Base-by-base conservation (phyloP, 2,888 invertebrate genomes). In the Celastrina argiolus region DNA sequence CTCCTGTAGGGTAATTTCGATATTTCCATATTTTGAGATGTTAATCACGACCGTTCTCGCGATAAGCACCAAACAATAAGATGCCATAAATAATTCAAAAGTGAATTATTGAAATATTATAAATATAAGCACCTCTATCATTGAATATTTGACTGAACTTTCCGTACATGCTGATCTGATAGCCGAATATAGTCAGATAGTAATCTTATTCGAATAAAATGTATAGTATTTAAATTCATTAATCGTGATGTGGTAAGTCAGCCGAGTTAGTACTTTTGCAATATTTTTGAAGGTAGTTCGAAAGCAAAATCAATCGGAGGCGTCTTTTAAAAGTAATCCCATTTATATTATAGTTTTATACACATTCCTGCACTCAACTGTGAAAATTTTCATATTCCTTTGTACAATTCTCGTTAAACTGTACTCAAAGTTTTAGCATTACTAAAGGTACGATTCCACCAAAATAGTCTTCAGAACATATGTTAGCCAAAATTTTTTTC, bases 91-190 rank as follows among this genome's bases (percentile, higher is more conserved):
- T 56, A 56, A 56, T 56, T 66, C 31, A 66, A 66, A 12, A 36
- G 16, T 56, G 51, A 64, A 64, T 64, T 64, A 64, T 51, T 64
- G 22, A 64, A 28, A 58, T 58, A 66, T 18, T 56, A 64, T 64
- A n/a, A n/a, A n/a, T 56, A 41, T 66, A 66, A 28, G 18, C 58
- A 42, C 42, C 65, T 59, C 65, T 31, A 42, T 65, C 58, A 66
- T 39, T 58, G 59, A 59, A 66, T 59, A 41, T 66, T 65, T 65
- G 65, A 65, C 41, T 58, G 39, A 31, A 26, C 65, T 41, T 39
- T 28, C 65, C 41, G 39, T 65, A 58, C 28, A 56, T 26, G 65
- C 41, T 56, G 56, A 56, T 58, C 56, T 41, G 65, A 65, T 65
- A 65, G 58, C 65, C 65, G 58, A 39, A 56, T 65, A 56, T 41